Evolutionary conservation across 2,113 vertebrate genomes (phyloP).

Genomic region (Piaya cayana): DNA sequence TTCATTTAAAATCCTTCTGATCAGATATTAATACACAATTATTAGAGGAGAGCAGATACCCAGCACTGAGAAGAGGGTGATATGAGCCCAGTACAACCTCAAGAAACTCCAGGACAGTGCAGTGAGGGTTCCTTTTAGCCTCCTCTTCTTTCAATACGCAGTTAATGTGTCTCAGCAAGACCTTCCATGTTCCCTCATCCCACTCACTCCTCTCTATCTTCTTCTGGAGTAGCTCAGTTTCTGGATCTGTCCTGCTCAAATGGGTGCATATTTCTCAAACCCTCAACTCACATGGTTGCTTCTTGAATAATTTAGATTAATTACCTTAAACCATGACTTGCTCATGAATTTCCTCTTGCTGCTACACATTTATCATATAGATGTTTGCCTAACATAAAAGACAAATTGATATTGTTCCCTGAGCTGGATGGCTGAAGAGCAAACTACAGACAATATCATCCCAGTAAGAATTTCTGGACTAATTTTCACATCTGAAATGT

Average conservation of each 20-base stretch:
- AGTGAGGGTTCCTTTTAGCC: neutral
- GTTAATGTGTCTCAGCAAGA: neutral
- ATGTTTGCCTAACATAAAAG: neutral
- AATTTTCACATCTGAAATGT: neutral
- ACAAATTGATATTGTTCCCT: neutral
- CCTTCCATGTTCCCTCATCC: neutral
- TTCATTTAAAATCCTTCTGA: neutral
- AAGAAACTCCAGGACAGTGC: neutral
- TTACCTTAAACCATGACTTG: neutral
- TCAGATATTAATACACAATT: neutral
- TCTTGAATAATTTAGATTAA: neutral
- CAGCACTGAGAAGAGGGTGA: neutral
- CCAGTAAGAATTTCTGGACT: neutral
- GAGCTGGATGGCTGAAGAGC: neutral
- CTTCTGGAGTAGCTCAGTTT: neutral
- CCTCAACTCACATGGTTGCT: neutral
- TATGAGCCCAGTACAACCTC: neutral
- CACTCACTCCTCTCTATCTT: fast-evolving
- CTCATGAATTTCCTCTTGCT: neutral
- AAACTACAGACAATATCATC: neutral
- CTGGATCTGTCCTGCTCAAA: neutral
- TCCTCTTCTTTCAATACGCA: neutral
- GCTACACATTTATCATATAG: neutral
- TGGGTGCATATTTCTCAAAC: neutral
- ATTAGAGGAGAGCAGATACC: neutral